Percentiles rank a stretch among this genome's conserved stretches.
These are phyloP conservation scores for Mesorhabditis spiculigera DNA, from an alignment of 2,888 invertebrate species.

Conservation along the genomic window DNA sequence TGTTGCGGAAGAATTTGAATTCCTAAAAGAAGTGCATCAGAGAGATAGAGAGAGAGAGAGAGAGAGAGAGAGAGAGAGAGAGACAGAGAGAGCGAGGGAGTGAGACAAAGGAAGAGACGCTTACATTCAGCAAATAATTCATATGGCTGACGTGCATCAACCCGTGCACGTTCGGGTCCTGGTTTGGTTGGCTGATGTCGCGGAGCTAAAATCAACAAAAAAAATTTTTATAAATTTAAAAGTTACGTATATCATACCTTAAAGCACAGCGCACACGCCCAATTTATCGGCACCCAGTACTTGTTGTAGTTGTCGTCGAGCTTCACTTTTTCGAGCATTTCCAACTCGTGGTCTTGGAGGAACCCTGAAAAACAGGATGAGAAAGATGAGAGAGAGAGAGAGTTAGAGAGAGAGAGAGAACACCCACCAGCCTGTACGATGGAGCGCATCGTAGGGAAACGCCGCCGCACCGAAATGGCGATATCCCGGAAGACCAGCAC, in stretches of 20 bases:
- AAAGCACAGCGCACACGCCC: slow-evolving; percentile 26
- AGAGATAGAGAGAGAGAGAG: neutral
- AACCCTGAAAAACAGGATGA: slow-evolving; percentile 14
- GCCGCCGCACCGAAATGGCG: slow-evolving; percentile 21
- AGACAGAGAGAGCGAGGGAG: neutral
- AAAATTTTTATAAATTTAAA: too few relatives aligned
- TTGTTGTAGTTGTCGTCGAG: slow-evolving; percentile 27
- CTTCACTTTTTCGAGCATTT: slow-evolving; percentile 26
- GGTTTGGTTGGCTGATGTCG: neutral
- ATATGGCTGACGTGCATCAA: neutral
- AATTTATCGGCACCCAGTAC: slow-evolving; percentile 45
- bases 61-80: neutral
- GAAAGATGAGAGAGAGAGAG: slow-evolving; percentile 12
- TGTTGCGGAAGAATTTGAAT: slow-evolving; percentile 27
- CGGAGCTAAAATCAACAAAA: too few relatives aligned
- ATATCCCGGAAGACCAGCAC: slow-evolving; percentile 30
- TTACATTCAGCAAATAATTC: slow-evolving; percentile 1
- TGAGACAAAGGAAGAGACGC: too few relatives aligned
- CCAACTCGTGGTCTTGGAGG: slow-evolving; percentile 29
- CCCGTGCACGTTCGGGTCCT: neutral
- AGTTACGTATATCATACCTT: too few relatives aligned
- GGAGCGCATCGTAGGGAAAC: slow-evolving; percentile 28
- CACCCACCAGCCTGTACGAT: slow-evolving; percentile 22
- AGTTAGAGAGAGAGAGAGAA: neutral
- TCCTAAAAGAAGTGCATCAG: slow-evolving; percentile 10